These are phyloP conservation scores for Craterocephalus amniculus DNA, from an alignment of 2,797 vertebrate species.

Conservation along the genomic window DNA sequence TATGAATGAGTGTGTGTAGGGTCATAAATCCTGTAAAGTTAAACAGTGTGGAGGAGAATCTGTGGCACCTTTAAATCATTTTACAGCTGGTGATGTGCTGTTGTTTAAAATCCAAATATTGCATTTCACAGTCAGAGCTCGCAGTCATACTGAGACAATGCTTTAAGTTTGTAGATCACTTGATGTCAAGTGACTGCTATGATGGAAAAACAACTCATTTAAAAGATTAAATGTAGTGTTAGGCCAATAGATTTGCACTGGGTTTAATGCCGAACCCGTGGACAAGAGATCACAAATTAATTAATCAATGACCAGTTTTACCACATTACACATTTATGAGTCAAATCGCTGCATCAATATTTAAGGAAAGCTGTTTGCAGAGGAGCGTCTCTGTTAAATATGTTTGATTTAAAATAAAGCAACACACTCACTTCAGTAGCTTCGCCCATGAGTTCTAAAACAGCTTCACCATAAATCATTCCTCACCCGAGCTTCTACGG, in stretches of 20 bases:
- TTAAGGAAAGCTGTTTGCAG: not conserved
- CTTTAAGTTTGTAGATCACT: too few species aligned
- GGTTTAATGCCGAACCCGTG: not conserved
- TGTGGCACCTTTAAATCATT: constrained; percentile 33
- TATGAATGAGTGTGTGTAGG: constrained; percentile 10
- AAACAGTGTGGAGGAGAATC: constrained; percentile 38
- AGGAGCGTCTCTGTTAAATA: not conserved
- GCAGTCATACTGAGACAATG: not conserved
- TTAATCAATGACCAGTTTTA: not conserved
- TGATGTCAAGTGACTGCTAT: not conserved
- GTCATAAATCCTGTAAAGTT: constrained; percentile 27
- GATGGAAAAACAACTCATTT: not conserved
- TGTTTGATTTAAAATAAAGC: not conserved
- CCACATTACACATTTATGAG: not conserved
- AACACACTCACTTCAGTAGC: not conserved
- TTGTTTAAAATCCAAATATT: constrained; percentile 27
- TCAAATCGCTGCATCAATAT: not conserved
- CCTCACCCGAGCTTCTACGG: not conserved
- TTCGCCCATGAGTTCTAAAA: not conserved
- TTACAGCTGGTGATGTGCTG: not conserved
- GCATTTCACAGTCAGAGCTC: constrained; percentile 5
- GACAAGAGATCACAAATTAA: not conserved
- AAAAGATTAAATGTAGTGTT: not conserved
- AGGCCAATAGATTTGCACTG: not conserved
- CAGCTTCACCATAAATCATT: not conserved